phyloP scores from a whole-genome alignment of 2,113 vertebrate species.

The Empidonax alnorum region DNA sequence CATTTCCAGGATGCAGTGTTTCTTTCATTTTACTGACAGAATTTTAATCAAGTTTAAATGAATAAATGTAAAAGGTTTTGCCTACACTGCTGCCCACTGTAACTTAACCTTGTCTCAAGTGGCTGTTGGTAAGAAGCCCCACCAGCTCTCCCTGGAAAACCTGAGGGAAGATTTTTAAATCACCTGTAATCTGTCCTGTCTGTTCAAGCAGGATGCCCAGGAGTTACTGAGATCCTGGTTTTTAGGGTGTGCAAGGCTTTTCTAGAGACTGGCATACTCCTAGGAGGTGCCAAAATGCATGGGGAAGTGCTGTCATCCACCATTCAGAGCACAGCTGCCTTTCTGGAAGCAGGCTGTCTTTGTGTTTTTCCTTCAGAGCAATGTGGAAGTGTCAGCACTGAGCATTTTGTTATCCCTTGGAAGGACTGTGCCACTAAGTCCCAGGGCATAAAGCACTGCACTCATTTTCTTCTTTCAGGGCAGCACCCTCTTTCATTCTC shows the following conservation, averaged over 20 bases:
- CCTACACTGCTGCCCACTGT: not conserved
- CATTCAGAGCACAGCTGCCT: not conserved
- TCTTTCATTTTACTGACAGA: slow-evolving; percentile 30
- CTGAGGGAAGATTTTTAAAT: not conserved
- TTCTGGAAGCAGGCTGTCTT: accelerated
- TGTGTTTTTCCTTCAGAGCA: not conserved
- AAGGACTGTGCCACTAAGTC: not conserved
- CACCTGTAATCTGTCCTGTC: not conserved
- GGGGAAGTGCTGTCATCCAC: not conserved
- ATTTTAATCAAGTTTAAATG: slow-evolving; percentile 7
- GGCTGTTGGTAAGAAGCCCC: not conserved
- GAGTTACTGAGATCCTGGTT: not conserved
- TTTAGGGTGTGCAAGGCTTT: not conserved
- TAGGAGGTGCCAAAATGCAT: not conserved
- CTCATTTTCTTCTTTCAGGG: not conserved
- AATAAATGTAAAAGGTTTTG: slow-evolving; percentile 23
- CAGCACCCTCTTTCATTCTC: not conserved
- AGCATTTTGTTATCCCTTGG: not conserved
- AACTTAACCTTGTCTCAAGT: not conserved
- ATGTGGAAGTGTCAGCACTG: not conserved
- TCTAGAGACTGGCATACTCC: slow-evolving; percentile 16
- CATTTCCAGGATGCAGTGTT: not conserved
- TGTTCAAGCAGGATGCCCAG: not conserved
- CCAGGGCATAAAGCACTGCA: not conserved
- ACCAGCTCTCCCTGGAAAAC: slow-evolving; percentile 9